Percentiles rank a stretch among this genome's conserved stretches.
phyloP scores from a whole-genome alignment of 2,888 invertebrate genomes.

The Odontothrips loti region DNA sequence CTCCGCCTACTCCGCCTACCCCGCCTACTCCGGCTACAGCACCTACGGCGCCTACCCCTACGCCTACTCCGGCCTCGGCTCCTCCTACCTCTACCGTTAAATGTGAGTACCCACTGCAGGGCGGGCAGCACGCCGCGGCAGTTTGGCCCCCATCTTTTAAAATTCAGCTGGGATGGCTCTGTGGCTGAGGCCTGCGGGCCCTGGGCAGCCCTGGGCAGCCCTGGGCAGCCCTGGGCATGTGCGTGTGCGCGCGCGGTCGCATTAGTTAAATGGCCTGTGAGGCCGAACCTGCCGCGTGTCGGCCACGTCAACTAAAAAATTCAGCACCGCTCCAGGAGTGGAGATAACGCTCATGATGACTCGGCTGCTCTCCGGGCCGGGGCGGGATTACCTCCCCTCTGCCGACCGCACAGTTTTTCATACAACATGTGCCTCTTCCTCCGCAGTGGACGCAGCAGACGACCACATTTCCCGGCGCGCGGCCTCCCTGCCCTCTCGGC shows the following conservation, averaged over 20 bases:
- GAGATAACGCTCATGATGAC: background rate
- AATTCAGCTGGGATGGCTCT: background rate
- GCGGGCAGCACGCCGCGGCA: background rate
- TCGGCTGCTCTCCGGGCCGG: background rate
- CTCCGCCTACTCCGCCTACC: slow-evolving; percentile 11
- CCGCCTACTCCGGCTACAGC: background rate
- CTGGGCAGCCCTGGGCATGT: too few relatives aligned
- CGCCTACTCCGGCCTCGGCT: slow-evolving; percentile 23
- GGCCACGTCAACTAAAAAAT: background rate
- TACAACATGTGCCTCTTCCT: background rate
- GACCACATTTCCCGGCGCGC: background rate
- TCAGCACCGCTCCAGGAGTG: background rate
- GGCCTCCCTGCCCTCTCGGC: background rate
- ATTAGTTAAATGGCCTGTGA: background rate
- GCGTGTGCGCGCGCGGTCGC: background rate
- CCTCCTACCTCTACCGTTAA: slow-evolving; percentile 8
- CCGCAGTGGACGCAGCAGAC: background rate
- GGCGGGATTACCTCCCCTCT: too few relatives aligned
- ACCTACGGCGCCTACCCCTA: slow-evolving; percentile 18
- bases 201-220: too few relatives aligned
- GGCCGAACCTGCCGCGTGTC: background rate
- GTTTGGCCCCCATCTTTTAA: background rate
- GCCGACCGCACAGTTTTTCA: background rate
- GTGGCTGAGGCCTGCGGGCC: too few relatives aligned
- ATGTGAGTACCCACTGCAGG: background rate